Evolutionary conservation across 2,113 vertebrate genomes (phyloP).

Genomic region (Cavia aperea): DNA sequence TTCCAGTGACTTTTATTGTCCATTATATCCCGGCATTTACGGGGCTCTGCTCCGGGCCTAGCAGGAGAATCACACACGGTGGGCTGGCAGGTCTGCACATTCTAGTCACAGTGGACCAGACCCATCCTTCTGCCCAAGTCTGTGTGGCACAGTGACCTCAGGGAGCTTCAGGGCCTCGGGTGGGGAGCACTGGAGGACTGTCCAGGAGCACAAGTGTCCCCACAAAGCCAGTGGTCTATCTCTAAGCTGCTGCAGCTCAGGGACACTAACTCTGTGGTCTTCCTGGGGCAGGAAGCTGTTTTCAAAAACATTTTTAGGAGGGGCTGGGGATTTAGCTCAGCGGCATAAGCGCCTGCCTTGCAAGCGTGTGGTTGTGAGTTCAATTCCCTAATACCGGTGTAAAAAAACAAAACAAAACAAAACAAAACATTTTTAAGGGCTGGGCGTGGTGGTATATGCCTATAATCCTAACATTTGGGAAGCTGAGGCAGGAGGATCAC

Average conservation of each 20-base stretch:
- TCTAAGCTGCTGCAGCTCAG: background rate
- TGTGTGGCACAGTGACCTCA: slow-evolving; percentile 60
- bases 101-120: slow-evolving; percentile 63
- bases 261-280: background rate
- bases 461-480: background rate
- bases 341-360: too few relatives aligned
- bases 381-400: too few relatives aligned
- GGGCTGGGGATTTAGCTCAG: too few relatives aligned
- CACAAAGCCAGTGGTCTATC: background rate
- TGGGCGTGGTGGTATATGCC: background rate
- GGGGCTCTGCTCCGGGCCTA: slow-evolving; percentile 71
- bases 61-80: slow-evolving; percentile 72
- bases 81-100: slow-evolving; percentile 70
- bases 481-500: background rate
- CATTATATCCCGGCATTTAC: slow-evolving; percentile 74
- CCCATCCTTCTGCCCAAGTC: slow-evolving; percentile 69
- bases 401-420: too few relatives aligned
- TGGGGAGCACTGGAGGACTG: background rate
- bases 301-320: background rate
- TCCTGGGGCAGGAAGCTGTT: background rate
- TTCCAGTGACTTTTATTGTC: slow-evolving; percentile 78
- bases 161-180: background rate
- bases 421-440: background rate
- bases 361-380: too few relatives aligned
- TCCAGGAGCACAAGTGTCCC: background rate